Base-by-base conservation (phyloP, 2,888 invertebrate species). In the Zhuqinia jingwanae region DNA sequence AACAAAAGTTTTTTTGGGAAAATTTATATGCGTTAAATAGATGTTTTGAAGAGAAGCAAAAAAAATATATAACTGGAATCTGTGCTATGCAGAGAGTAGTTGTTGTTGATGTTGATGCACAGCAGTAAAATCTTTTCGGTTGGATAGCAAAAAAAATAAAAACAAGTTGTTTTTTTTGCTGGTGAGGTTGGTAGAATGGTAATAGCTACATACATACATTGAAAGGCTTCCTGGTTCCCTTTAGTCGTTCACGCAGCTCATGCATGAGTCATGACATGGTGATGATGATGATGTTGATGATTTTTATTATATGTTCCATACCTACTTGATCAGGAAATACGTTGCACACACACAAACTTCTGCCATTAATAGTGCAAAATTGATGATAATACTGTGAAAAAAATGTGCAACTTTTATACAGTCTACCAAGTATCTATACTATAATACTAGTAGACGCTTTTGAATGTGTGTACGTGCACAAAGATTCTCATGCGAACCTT, bases 221-320 rank as follows among this genome's bases (percentile, higher is more conserved):
- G 56, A 84, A 77, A 77, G 42, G 77, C 84, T 84, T 84, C 84
- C 84, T 77, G 84, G 84, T 84, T 84, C 77, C 84, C 77, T 84
- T 68, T 73, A 30, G 75, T 53, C 76, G 42, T 79, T 79, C 79
- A 79, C 65, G 79, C 79, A 65, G 65, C 20, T 45, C 63, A 27
- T 79, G 63, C 79, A 79, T 79, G 79, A 79, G 79, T 79, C 79
- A 79, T 79, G 79, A 79, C 79, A 79, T 11, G 25, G 42, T 20
- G 45, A 22, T 45, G 63, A 17, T 13, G 50, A n/a, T n/a, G n/a
- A 15, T 47, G 47, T 42, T 20, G 45, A 20, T 68, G 13, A 17
- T 65, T 70, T 70, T 70, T 70, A 13, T 45, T 17, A 17, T 70
- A 47, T 22, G 70, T 70, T 70, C 70, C 70, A 70, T 70, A 25